Evolutionary conservation across 2,888 invertebrate species (phyloP).

Genomic region (Spilosoma lubricipeda): DNA sequence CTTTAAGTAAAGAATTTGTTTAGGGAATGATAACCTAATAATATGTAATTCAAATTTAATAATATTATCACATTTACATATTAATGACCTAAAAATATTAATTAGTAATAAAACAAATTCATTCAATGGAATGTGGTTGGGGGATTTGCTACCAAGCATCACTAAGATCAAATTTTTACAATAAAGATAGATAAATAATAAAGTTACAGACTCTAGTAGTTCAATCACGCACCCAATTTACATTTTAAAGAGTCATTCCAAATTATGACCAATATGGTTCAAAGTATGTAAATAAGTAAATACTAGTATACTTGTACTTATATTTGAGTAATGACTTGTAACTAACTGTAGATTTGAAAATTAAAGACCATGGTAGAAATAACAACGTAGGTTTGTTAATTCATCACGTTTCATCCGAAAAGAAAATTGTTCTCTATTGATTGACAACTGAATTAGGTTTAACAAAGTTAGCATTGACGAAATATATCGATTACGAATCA

Average conservation of each 20-base stretch:
- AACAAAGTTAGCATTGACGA: not conserved
- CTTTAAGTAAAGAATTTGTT: not conserved
- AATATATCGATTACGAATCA: slow-evolving; percentile 4
- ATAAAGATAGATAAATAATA: not conserved
- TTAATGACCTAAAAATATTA: not conserved
- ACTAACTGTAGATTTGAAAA: slow-evolving; percentile 28
- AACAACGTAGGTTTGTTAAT: too few species aligned
- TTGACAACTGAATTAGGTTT: not conserved
- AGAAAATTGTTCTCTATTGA: not conserved
- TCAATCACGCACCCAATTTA: slow-evolving; percentile 25
- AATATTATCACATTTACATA: not conserved
- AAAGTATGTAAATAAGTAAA: slow-evolving; percentile 49
- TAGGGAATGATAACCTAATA: not conserved
- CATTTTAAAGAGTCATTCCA: slow-evolving; percentile 42
- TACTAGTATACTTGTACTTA: slow-evolving; percentile 52
- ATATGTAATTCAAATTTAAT: not conserved
- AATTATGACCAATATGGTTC: slow-evolving; percentile 35
- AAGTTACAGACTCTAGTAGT: not conserved
- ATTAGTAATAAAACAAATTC: not conserved
- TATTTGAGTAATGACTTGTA: slow-evolving; percentile 38
- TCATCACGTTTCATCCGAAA: not conserved
- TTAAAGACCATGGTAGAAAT: not conserved
- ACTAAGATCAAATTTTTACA: not conserved
- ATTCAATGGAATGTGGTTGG: not conserved
- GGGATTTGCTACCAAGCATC: not conserved